Conservation (phyloP, 2,797 vertebrate genomes). For the Sebastes itinus region DNA sequence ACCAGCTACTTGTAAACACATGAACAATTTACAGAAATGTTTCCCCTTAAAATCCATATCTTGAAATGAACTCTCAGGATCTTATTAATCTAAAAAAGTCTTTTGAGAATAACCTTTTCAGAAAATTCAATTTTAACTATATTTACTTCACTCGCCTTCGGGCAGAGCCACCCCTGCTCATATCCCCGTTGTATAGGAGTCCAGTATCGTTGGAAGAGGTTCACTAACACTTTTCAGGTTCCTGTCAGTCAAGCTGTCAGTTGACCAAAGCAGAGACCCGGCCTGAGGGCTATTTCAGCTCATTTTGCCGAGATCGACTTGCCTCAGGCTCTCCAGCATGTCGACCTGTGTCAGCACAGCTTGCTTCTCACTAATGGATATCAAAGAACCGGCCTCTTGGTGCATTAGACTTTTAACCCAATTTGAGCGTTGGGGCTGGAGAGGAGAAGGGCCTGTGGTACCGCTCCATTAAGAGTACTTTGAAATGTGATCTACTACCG, state of each 20-base stretch:
- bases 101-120: conserved; percentile 21
- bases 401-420: conserved; percentile 57
- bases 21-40: neutral
- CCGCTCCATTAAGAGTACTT: conserved; percentile 35
- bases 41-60: neutral
- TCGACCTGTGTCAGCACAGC: conserved; percentile 42
- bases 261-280: conserved; percentile 27
- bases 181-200: neutral
- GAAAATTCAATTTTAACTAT: conserved; percentile 15
- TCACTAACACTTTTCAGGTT: conserved; percentile 26
- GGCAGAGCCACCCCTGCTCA: neutral
- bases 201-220: neutral
- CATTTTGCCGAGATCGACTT: conserved; percentile 27
- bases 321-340: conserved; percentile 42
- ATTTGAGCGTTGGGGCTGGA: conserved; percentile 30
- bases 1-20: neutral
- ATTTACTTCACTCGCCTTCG: conserved; percentile 1
- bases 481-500: conserved; percentile 36
- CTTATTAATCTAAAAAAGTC: conserved; percentile 11
- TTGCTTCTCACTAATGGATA: conserved; percentile 56
- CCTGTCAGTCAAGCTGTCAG: conserved; percentile 49
- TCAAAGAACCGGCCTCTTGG: conserved; percentile 38
- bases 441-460: conserved; percentile 13
- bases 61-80: conserved; percentile 9
- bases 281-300: conserved; percentile 42